Conservation (phyloP, 2,797 vertebrate species). For the Lacerta bilineata region DNA sequence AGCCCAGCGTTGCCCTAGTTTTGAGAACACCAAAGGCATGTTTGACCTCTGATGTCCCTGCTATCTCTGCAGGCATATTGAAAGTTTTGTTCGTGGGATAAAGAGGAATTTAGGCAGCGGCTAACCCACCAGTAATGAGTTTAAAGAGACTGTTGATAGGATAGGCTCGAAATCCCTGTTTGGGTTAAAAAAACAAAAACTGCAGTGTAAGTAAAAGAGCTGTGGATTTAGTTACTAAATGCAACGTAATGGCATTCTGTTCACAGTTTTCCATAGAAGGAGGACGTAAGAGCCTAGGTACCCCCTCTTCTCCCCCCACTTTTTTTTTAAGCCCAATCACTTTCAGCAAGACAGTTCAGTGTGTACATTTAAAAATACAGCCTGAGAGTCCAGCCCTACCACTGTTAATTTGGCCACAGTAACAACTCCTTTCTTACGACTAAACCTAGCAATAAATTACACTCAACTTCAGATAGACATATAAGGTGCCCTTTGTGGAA, state of each 20-base stretch:
- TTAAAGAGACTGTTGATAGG: accelerated
- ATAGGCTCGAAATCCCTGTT: accelerated
- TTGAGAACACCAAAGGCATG: background rate
- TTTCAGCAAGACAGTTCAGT: background rate
- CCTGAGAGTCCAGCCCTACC: background rate
- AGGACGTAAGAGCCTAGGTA: background rate
- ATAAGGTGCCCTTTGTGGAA: background rate
- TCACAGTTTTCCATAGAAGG: background rate
- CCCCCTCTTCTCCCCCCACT: background rate
- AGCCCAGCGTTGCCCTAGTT: background rate
- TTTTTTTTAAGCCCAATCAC: background rate
- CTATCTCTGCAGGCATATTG: accelerated
- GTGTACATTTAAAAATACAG: background rate
- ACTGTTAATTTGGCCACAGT: background rate
- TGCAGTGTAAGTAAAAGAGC: background rate
- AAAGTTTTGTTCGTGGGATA: accelerated
- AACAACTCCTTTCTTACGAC: background rate
- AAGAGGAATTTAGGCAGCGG: accelerated
- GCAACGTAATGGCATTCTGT: background rate
- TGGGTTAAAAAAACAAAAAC: accelerated
- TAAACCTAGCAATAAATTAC: background rate
- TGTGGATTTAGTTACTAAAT: background rate
- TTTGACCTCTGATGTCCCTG: accelerated
- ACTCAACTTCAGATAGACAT: accelerated
- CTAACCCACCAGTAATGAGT: accelerated